A percentile compares a stretch with the other conserved stretches of the same genome.
Conservation (phyloP, 2,888 invertebrate genomes). For the Lapara coniferarum region DNA sequence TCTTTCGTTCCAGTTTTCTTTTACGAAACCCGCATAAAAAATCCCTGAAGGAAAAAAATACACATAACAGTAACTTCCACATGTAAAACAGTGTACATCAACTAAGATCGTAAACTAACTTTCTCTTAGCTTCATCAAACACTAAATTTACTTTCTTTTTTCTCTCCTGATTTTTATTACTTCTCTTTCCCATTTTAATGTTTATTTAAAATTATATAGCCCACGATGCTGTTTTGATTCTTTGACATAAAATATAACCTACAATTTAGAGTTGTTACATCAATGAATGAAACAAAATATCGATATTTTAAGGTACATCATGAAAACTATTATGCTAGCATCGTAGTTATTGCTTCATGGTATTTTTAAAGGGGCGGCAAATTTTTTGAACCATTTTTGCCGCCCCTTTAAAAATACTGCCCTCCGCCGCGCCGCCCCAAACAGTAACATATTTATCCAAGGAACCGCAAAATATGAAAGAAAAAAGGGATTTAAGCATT, state of each 20-base stretch:
- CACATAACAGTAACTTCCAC: background rate
- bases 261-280: background rate
- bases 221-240: background rate
- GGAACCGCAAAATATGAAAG: too few relatives aligned
- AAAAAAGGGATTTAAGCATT: too few relatives aligned
- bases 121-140: conserved; percentile 75
- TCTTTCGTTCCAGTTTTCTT: conserved; percentile 89
- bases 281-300: too few relatives aligned
- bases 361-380: too few relatives aligned
- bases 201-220: background rate
- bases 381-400: too few relatives aligned
- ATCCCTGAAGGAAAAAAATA: conserved; percentile 82
- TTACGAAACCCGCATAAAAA: conserved; percentile 92
- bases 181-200: conserved; percentile 65
- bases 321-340: too few relatives aligned
- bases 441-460: too few relatives aligned
- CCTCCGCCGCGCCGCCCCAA: too few relatives aligned
- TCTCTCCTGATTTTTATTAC: conserved; percentile 60
- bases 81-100: conserved; percentile 18
- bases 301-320: too few relatives aligned
- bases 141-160: conserved; percentile 71
- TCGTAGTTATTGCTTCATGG: too few relatives aligned
- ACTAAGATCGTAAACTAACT: conserved; percentile 49
- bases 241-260: conserved; percentile 1
- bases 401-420: too few relatives aligned